phyloP scores from a whole-genome alignment of 2,113 vertebrate genomes.

The Colossoma macropomum region DNA sequence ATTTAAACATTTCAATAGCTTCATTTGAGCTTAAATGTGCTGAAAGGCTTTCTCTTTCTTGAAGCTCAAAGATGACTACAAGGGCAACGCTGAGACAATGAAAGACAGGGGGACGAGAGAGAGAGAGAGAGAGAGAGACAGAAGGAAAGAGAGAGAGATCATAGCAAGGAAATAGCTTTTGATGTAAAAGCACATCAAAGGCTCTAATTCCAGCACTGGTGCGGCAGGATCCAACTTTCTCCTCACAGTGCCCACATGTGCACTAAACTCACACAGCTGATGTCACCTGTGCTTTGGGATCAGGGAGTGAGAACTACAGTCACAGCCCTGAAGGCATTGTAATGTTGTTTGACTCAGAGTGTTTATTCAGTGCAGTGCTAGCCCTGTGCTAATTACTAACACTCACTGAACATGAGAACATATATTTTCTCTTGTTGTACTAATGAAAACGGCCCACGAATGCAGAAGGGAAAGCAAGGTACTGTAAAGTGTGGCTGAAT shows the following conservation, averaged over 20 bases:
- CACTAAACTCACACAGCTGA: neutral
- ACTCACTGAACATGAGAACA: constrained; percentile 2
- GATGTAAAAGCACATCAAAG: constrained; percentile 1
- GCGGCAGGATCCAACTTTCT: neutral
- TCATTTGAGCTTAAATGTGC: neutral
- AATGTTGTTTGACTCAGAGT: constrained; percentile 3
- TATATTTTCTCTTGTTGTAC: constrained; percentile 1
- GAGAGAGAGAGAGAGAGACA: constrained; percentile 11
- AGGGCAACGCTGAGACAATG: neutral
- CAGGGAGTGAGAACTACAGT: neutral
- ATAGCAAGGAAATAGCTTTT: constrained; percentile 6
- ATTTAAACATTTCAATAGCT: neutral
- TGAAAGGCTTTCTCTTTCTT: neutral
- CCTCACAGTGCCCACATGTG: neutral
- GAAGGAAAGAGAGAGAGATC: constrained; percentile 43
- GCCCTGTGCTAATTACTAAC: constrained; percentile 30
- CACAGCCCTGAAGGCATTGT: constrained; percentile 5
- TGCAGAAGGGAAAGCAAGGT: neutral
- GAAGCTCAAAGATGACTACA: neutral
- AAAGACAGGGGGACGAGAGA: neutral
- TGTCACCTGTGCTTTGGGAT: neutral
- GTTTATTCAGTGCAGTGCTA: neutral
- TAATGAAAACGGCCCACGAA: constrained; percentile 1
- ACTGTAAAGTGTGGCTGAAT: neutral
- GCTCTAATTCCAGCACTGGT: neutral